Conservation (phyloP, 2,888 invertebrate species). For the Eulithis prunata region DNA sequence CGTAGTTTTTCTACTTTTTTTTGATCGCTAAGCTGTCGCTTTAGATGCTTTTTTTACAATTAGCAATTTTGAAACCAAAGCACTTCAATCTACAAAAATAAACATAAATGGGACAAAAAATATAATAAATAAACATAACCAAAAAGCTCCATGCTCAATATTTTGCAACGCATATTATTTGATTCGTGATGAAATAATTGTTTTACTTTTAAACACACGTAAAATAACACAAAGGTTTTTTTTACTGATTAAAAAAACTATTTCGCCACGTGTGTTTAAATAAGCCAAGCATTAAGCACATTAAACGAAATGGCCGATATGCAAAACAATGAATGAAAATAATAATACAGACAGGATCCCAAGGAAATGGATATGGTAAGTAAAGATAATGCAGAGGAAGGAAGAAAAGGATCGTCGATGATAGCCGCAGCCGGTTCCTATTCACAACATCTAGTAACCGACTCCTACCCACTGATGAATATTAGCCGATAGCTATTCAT, state of each 20-base stretch:
- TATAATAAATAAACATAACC: slow-evolving; percentile 30
- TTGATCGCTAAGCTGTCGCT: slow-evolving; percentile 55
- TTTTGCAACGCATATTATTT: slow-evolving; percentile 24
- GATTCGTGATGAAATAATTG: slow-evolving; percentile 34
- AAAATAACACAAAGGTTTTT: not conserved
- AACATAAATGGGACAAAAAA: slow-evolving; percentile 35
- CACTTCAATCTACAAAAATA: slow-evolving; percentile 37
- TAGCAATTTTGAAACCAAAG: slow-evolving; percentile 36
- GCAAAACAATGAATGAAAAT: slow-evolving; percentile 70
- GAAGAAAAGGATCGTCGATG: slow-evolving; percentile 76
- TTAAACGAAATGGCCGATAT: slow-evolving; percentile 53
- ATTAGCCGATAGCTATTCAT: slow-evolving; percentile 11
- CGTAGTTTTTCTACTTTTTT: slow-evolving; percentile 4
- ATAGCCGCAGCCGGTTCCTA: slow-evolving; percentile 82
- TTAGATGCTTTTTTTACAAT: slow-evolving; percentile 65
- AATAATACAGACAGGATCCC: slow-evolving; percentile 67
- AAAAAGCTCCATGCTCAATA: slow-evolving; percentile 19
- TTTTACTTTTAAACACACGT: not conserved
- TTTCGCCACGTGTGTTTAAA: slow-evolving; percentile 58
- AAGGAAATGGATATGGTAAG: slow-evolving; percentile 57
- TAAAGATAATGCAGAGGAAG: slow-evolving; percentile 63
- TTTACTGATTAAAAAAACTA: slow-evolving; percentile 40
- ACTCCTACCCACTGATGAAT: slow-evolving; percentile 31
- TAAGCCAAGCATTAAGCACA: slow-evolving; percentile 60
- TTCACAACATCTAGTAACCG: slow-evolving; percentile 29